These are phyloP conservation scores for Huso huso DNA, from an alignment of 2,797 vertebrate species.

Conservation along the genomic window DNA sequence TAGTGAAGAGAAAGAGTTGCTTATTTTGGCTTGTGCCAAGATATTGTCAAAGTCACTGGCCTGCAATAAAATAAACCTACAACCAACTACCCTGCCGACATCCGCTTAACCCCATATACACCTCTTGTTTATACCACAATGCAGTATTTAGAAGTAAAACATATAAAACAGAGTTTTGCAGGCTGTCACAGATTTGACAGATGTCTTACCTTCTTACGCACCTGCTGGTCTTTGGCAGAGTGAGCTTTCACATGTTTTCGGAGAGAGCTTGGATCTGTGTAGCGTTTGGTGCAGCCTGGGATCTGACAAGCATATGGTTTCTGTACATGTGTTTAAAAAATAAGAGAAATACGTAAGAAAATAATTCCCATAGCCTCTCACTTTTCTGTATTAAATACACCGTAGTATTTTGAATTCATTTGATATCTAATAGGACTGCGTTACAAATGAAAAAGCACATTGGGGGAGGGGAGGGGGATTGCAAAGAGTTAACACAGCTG, in stretches of 20 bases:
- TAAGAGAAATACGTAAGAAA: slow-evolving; percentile 1
- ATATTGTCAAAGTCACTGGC: neutral
- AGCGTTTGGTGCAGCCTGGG: slow-evolving; percentile 83
- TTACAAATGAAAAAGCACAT: slow-evolving; percentile 10
- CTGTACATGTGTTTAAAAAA: slow-evolving; percentile 40
- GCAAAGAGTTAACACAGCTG: neutral
- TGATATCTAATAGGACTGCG: slow-evolving; percentile 6
- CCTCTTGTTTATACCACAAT: neutral
- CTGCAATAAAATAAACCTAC: neutral
- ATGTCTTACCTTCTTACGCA: slow-evolving; percentile 74
- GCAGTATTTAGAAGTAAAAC: neutral
- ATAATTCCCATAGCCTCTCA: neutral
- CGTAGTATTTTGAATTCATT: neutral
- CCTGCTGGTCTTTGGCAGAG: slow-evolving; percentile 76
- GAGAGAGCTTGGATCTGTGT: slow-evolving; percentile 86
- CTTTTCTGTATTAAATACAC: slow-evolving; percentile 6
- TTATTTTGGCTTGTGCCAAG: neutral
- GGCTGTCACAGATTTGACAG: neutral
- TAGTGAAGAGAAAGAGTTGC: too few relatives aligned
- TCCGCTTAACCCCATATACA: too few relatives aligned
- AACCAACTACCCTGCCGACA: too few relatives aligned
- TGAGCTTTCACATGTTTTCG: slow-evolving; percentile 84
- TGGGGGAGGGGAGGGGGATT: neutral
- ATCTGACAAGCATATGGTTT: slow-evolving; percentile 94
- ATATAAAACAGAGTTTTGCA: neutral